Evolutionary conservation across 1,140 invertebrate genomes (phyloP).

Genomic region (Idris sp.): DNA sequence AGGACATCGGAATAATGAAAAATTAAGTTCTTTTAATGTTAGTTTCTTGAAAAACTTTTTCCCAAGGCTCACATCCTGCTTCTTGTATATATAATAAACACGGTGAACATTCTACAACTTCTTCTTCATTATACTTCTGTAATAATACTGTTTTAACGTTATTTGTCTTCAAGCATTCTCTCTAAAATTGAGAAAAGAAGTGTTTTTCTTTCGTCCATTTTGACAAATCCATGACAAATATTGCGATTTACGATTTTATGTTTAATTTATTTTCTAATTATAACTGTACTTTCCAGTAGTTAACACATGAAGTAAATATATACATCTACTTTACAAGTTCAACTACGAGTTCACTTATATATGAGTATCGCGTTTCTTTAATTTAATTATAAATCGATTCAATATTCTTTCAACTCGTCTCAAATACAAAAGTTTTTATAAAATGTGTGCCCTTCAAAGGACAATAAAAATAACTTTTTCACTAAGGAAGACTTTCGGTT

Average conservation of each 20-base stretch:
- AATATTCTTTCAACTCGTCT: constrained; percentile 17
- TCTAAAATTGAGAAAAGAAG: constrained; percentile 10
- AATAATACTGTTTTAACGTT: constrained; percentile 49
- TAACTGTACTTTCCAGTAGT: constrained; percentile 41
- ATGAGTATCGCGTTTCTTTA: constrained; percentile 18
- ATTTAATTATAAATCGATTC: constrained; percentile 17
- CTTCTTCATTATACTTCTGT: constrained; percentile 5
- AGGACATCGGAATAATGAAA: no score
- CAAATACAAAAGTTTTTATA: constrained; percentile 42
- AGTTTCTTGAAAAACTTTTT: neutral
- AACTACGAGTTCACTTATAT: constrained; percentile 42
- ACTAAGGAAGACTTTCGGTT: constrained; percentile 17
- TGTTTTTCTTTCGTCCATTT: constrained; percentile 3
- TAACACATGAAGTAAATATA: constrained; percentile 40
- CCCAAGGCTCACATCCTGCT: constrained; percentile 8
- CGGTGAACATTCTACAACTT: constrained; percentile 27
- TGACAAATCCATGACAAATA: constrained; percentile 15
- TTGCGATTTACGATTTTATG: constrained; percentile 1
- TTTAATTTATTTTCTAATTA: constrained; percentile 28
- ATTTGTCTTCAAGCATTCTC: constrained; percentile 16
- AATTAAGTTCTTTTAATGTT: no score
- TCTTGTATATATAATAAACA: constrained; percentile 29
- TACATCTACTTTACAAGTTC: constrained; percentile 45
- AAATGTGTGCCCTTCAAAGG: constrained; percentile 18
- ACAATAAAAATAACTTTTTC: constrained; percentile 18